These are phyloP conservation scores for Nomada ruficornis DNA, from an alignment of 2,888 invertebrate species.

Conservation along the genomic window DNA sequence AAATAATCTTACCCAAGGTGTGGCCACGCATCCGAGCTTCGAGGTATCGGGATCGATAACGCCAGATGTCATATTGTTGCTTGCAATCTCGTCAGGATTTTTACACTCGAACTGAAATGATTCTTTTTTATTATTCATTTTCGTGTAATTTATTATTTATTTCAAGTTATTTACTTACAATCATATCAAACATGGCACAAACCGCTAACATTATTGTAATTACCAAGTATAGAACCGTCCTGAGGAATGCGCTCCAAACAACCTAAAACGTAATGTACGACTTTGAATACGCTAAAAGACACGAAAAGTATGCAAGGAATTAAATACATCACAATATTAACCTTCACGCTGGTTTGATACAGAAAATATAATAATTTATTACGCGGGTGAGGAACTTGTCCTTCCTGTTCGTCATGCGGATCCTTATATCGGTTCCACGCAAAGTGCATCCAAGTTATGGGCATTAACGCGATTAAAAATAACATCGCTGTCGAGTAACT, in stretches of 20 bases:
- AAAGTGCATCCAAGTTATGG: conserved; percentile 91
- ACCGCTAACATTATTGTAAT: conserved; percentile 88
- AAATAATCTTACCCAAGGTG: conserved; percentile 80
- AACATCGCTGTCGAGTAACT: conserved; percentile 83
- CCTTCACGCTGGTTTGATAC: conserved; percentile 85
- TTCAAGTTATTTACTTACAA: conserved; percentile 69
- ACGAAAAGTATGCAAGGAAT: neutral
- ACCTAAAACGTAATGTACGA: conserved; percentile 78
- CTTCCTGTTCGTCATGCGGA: conserved; percentile 83
- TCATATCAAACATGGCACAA: conserved; percentile 89
- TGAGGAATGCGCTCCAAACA: conserved; percentile 87
- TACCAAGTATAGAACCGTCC: conserved; percentile 89
- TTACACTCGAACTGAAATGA: conserved; percentile 79
- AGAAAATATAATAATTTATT: conserved; percentile 86
- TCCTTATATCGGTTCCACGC: conserved; percentile 87
- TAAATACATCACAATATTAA: conserved; percentile 37
- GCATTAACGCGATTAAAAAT: conserved; percentile 86
- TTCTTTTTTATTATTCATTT: neutral
- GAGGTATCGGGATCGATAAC: conserved; percentile 69
- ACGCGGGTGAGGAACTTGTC: conserved; percentile 86
- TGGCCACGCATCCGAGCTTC: conserved; percentile 75
- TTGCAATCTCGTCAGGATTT: conserved; percentile 67
- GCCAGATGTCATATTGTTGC: conserved; percentile 74
- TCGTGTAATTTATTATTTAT: neutral
- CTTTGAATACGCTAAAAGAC: neutral